These are phyloP conservation scores for Momotus momota DNA, from an alignment of 2,797 vertebrate species.

Conservation along the genomic window DNA sequence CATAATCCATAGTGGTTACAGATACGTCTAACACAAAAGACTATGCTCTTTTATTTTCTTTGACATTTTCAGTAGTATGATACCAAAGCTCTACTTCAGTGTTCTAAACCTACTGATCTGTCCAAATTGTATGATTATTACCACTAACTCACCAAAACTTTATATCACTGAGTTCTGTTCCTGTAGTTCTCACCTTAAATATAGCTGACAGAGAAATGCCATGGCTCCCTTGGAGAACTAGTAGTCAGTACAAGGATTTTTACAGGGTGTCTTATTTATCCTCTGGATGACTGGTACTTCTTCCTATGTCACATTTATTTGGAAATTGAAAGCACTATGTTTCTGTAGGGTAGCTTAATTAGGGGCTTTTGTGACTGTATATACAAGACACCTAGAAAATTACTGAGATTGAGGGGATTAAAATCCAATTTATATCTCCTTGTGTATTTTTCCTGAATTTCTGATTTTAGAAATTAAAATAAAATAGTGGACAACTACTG, in stretches of 20 bases:
- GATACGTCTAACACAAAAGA: not conserved
- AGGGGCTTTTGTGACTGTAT: not conserved
- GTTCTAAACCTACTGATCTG: not conserved
- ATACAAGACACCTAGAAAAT: not conserved
- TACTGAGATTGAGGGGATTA: not conserved
- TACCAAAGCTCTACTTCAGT: not conserved
- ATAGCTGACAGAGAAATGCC: not conserved
- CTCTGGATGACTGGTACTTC: not conserved
- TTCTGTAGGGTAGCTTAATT: not conserved
- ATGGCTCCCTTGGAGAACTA: not conserved
- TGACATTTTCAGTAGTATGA: not conserved
- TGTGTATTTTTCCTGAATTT: not conserved
- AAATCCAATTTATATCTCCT: not conserved
- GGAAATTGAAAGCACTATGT: not conserved
- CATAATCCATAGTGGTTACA: not conserved
- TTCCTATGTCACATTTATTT: not conserved
- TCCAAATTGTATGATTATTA: not conserved
- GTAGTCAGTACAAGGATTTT: not conserved
- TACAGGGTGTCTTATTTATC: not conserved
- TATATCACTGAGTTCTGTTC: not conserved
- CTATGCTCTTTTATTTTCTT: not conserved
- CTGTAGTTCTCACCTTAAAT: not conserved
- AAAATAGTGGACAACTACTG: not conserved
- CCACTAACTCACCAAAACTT: not conserved
- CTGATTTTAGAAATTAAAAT: not conserved